Conservation (phyloP, 2,113 vertebrate genomes). For the Pachycephala philippinensis region DNA sequence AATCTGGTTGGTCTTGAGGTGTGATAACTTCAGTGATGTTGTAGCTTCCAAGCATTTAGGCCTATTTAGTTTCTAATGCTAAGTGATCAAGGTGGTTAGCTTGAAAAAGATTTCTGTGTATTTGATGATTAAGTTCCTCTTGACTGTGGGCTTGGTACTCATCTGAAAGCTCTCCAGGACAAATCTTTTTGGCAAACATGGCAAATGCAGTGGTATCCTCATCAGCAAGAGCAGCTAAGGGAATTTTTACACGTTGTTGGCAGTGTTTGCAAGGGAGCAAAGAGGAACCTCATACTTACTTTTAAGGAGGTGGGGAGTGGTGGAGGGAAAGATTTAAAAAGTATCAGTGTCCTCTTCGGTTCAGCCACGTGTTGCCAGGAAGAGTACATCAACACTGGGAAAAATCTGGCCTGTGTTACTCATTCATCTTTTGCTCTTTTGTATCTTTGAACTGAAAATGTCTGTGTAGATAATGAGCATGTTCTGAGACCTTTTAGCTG, state of each 20-base stretch:
- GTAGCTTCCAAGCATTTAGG: not conserved
- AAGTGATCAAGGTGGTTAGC: not conserved
- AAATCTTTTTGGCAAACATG: not conserved
- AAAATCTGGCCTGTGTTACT: not conserved
- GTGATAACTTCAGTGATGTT: not conserved
- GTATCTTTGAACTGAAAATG: not conserved
- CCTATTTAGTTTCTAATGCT: not conserved
- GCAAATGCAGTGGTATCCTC: not conserved
- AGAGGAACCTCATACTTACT: not conserved
- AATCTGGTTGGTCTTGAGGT: not conserved
- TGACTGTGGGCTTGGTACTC: not conserved
- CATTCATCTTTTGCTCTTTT: not conserved
- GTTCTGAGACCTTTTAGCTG: not conserved
- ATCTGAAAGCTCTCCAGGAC: not conserved
- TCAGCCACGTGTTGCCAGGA: not conserved
- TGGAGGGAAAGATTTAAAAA: not conserved
- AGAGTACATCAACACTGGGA: not conserved
- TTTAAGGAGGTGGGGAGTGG: accelerated
- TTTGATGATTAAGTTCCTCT: not conserved
- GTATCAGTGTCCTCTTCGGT: not conserved
- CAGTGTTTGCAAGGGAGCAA: not conserved
- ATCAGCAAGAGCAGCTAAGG: not conserved
- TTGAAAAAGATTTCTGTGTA: not conserved
- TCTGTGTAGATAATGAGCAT: not conserved
- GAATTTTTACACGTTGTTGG: not conserved